phyloP scores from a whole-genome alignment of 2,113 vertebrate species.

The Myotis lucifugus region DNA sequence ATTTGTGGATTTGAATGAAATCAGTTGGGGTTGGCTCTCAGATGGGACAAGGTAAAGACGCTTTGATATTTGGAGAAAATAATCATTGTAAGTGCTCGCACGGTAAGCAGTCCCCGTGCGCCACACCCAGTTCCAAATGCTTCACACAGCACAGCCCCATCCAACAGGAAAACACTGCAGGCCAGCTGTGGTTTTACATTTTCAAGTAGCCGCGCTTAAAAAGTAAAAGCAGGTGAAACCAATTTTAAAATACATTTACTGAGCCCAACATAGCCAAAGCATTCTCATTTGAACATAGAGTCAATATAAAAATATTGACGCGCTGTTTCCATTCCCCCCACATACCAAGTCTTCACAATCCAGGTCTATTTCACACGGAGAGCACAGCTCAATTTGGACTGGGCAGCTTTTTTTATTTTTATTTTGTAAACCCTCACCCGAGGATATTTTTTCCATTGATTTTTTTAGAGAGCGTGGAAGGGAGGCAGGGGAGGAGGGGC shows the following conservation, averaged over 20 bases:
- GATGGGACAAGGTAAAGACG: not conserved
- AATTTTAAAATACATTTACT: not conserved
- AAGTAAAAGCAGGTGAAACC: not conserved
- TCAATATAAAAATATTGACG: not conserved
- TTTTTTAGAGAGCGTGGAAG: too few species aligned
- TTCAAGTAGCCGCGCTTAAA: not conserved
- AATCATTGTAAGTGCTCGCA: not conserved
- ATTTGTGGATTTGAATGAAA: not conserved
- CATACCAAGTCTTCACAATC: not conserved
- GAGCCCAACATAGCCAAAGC: not conserved
- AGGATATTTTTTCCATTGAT: too few species aligned
- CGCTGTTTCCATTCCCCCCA: not conserved
- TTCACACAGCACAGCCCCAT: rapidly evolving
- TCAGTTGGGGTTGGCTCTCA: not conserved
- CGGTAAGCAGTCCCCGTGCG: not conserved
- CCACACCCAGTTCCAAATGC: not conserved
- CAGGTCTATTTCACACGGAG: not conserved
- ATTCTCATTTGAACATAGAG: not conserved
- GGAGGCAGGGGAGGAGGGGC: too few species aligned
- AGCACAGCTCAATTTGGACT: not conserved
- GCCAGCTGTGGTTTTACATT: rapidly evolving
- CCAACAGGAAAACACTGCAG: not conserved
- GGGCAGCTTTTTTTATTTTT: too few species aligned
- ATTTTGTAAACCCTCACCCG: too few species aligned
- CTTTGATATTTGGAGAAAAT: not conserved